Evolutionary conservation across 2,113 vertebrate genomes (phyloP).

Genomic region (Sclerurus mexicanus): DNA sequence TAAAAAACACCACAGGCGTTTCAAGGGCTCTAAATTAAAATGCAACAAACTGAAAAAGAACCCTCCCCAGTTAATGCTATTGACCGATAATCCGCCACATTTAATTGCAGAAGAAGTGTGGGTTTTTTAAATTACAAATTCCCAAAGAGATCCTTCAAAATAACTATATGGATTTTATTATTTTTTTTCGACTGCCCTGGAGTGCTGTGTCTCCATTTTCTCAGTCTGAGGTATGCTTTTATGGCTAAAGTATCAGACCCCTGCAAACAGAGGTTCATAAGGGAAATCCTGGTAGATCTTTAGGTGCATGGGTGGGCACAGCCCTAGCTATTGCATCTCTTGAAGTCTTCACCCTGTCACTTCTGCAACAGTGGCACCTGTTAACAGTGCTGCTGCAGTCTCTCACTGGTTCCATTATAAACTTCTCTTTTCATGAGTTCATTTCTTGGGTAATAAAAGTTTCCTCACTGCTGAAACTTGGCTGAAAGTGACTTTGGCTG

Average conservation of each 20-base stretch:
- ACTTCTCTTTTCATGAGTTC: conserved; percentile 30
- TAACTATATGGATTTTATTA: background rate
- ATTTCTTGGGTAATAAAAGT: conserved; percentile 40
- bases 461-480: conserved; percentile 45
- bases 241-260: background rate
- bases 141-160: conserved; percentile 1
- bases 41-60: background rate
- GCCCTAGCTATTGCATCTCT: background rate
- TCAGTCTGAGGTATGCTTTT: background rate
- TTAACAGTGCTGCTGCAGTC: background rate
- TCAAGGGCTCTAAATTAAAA: conserved; percentile 32
- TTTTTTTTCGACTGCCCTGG: background rate
- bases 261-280: background rate
- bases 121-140: background rate
- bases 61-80: background rate
- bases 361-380: conserved; percentile 35
- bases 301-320: conserved; percentile 38
- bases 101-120: background rate
- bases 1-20: conserved; percentile 28
- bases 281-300: background rate
- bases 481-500: conserved; percentile 20
- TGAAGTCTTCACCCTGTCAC: background rate
- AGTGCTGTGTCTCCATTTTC: background rate
- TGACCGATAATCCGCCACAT: background rate
- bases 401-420: conserved; percentile 26